Evolutionary conservation across 2,888 invertebrate genomes (phyloP), one percentile per base, ranked within the genome.

Genomic region (Plebejus melissa): DNA sequence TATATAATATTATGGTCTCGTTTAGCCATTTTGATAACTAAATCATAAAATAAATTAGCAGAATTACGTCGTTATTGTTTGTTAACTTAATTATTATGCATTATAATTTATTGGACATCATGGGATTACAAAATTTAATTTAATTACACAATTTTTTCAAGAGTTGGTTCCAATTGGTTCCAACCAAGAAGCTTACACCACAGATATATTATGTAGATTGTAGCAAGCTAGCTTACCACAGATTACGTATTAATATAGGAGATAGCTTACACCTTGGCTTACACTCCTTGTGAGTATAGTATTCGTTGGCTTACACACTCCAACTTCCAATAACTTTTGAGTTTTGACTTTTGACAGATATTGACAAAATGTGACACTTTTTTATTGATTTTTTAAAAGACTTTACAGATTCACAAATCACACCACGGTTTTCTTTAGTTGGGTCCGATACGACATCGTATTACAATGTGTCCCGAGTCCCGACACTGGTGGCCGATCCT

Each of bases 1-100:
- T 96, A 95, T 76, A 97, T 94, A 85, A 94, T 95, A 69, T 94
- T 95, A 69, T 94, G 91, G 79, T 92, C 94, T 86, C 94, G 85
- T 84, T 89, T 96, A 85, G 92, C 91, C 92, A 93, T 94, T 84
- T 79, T 84, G 60, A 32, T 65, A 4, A 11, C 13, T 65, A 65
- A 32, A 65, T 65, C 32, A 36, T 65, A 65, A 36, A 65, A 65
- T 65, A 65, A 36, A 36, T 13, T 13, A 16, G 13, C 32, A 65
- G 32, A 32, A 36, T 32, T 32, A 65, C 16, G 65, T 65, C 4
- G 4, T 32, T 13, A 32, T 60, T 28, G 9, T 22, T 60, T 60
- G 2, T 28, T 65, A 65, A 65, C 13, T 60, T 65, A 65, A 13
- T 13, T 32, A 36, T 4, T 36, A 4, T 16, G 32, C 65, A 65